These are phyloP conservation scores for Clarias fuscus DNA, from an alignment of 2,797 vertebrate genomes.

Conservation along the genomic window DNA sequence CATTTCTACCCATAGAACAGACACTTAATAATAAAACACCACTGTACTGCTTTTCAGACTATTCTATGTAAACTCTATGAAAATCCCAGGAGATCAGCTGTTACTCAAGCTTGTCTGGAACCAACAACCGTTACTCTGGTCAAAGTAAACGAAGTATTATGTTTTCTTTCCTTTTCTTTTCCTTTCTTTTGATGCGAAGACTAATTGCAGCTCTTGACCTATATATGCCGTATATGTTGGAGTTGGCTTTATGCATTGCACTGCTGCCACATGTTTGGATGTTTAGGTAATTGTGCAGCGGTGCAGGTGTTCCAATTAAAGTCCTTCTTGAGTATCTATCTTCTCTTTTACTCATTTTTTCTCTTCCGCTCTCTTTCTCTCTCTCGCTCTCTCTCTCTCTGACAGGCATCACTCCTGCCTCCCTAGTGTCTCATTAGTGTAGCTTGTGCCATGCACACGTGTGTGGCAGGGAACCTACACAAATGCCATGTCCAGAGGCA, in stretches of 20 bases:
- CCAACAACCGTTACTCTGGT: not conserved
- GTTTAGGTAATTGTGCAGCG: not conserved
- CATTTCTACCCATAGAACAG: not conserved
- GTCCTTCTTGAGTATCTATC: not conserved
- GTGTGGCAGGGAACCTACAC: slow-evolving; percentile 54
- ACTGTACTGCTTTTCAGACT: not conserved
- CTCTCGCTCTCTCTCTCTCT: slow-evolving; percentile 18
- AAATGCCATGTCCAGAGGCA: slow-evolving; percentile 60
- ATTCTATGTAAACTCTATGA: not conserved
- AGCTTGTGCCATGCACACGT: slow-evolving; percentile 57
- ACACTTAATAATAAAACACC: too few species aligned
- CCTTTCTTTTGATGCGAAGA: not conserved
- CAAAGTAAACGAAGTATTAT: not conserved
- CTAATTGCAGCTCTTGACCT: not conserved
- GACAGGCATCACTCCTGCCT: slow-evolving; percentile 35
- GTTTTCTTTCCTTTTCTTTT: not conserved
- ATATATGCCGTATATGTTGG: not conserved
- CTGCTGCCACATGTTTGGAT: not conserved
- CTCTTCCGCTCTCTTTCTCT: slow-evolving; percentile 3
- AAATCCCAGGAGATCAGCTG: not conserved
- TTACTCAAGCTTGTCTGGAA: not conserved
- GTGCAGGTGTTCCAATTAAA: not conserved
- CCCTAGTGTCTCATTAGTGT: slow-evolving; percentile 70
- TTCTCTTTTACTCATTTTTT: not conserved
- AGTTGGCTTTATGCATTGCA: not conserved